Conservation (phyloP, 2,797 vertebrate species). For the Dallia pectoralis region DNA sequence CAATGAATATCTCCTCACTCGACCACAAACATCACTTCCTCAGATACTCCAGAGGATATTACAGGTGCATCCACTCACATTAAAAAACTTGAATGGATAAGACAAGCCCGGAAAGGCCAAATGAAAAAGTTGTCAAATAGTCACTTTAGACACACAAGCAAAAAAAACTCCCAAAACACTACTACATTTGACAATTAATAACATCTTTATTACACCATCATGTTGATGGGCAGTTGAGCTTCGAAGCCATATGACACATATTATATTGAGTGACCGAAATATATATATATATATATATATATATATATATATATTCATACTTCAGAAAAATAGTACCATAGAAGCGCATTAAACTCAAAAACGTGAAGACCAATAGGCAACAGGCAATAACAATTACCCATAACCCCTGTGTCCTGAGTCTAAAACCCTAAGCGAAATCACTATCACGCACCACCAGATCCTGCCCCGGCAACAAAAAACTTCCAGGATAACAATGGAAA, state of each 20-base stretch:
- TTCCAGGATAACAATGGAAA: constrained; percentile 46
- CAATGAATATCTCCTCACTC: constrained; percentile 21
- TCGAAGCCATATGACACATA: too few species aligned
- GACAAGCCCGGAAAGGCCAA: constrained; percentile 34
- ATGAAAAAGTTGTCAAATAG: constrained; percentile 40
- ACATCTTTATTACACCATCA: too few species aligned
- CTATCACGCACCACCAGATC: constrained; percentile 42
- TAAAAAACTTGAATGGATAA: constrained; percentile 32
- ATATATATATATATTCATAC: too few species aligned
- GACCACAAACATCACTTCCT: constrained; percentile 30
- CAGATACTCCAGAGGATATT: constrained; percentile 19
- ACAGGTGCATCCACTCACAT: constrained; percentile 56
- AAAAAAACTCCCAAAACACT: background rate
- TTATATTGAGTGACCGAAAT: too few species aligned
- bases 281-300: too few species aligned
- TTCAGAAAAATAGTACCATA: too few species aligned
- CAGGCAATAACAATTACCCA: background rate
- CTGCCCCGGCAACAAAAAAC: constrained; percentile 29
- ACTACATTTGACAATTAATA: too few species aligned
- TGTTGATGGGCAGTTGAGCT: too few species aligned
- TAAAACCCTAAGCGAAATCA: constrained; percentile 22
- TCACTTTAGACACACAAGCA: constrained; percentile 9
- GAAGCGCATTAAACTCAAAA: background rate
- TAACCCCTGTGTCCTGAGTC: background rate
- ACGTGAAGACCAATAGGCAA: too few species aligned